These are phyloP conservation scores for Harpagifer antarcticus DNA, from an alignment of 2,797 vertebrate species.

Conservation along the genomic window DNA sequence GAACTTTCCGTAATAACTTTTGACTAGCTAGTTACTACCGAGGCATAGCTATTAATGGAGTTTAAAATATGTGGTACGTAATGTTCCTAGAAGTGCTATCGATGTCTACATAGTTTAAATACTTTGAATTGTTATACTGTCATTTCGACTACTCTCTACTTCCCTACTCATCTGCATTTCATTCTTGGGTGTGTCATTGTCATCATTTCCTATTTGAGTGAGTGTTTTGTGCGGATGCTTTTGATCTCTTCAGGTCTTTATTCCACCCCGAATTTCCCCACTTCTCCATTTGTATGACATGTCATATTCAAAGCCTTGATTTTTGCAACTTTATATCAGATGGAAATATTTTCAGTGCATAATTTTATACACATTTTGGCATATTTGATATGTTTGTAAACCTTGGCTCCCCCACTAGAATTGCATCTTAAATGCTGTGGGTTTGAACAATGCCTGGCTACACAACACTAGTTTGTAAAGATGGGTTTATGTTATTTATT, in stretches of 20 bases:
- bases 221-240: constrained; percentile 1
- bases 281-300: not conserved
- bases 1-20: not conserved
- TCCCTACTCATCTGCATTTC: not conserved
- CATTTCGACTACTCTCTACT: constrained; percentile 1
- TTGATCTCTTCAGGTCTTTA: not conserved
- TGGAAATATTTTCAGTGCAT: constrained; percentile 10
- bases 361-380: constrained; percentile 11
- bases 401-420: constrained; percentile 27
- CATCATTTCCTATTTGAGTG: not conserved
- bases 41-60: not conserved
- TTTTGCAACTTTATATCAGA: constrained; percentile 10
- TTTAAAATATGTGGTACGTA: not conserved
- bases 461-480: constrained; percentile 31
- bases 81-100: constrained; percentile 17
- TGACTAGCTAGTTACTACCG: not conserved
- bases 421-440: constrained; percentile 29
- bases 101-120: not conserved
- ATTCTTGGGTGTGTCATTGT: not conserved
- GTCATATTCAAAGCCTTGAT: not conserved
- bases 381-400: constrained; percentile 42
- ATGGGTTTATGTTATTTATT: constrained; percentile 11
- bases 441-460: constrained; percentile 53
- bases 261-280: not conserved
- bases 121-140: not conserved